A percentile compares a stretch with the other conserved stretches of the same genome.
phyloP scores from a whole-genome alignment of 2,888 invertebrate species.

The Pyralis farinalis region DNA sequence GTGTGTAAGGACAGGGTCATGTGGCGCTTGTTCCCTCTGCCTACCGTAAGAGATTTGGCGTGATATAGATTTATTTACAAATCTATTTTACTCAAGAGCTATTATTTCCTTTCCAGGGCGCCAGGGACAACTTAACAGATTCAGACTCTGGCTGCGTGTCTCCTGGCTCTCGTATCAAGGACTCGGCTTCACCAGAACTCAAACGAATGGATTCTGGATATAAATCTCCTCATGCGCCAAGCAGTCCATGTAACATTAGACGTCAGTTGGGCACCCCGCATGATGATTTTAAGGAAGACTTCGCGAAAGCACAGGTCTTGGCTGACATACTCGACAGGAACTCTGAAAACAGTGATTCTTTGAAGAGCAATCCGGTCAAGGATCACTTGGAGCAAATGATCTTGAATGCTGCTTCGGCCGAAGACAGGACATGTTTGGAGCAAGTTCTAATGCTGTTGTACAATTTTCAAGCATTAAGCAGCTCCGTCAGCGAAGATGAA shows the following conservation, averaged over 20 bases:
- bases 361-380: constrained; percentile 70
- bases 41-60: too few species aligned
- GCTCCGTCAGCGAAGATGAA: constrained; percentile 79
- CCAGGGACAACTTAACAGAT: constrained; percentile 76
- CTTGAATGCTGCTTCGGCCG: constrained; percentile 70
- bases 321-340: constrained; percentile 67
- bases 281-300: constrained; percentile 74
- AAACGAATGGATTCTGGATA: constrained; percentile 79
- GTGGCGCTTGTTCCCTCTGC: too few species aligned
- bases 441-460: constrained; percentile 83
- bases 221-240: constrained; percentile 71
- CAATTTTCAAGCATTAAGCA: constrained; percentile 80
- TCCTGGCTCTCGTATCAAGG: constrained; percentile 75
- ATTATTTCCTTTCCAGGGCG: constrained; percentile 57
- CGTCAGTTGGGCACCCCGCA: constrained; percentile 56
- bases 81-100: too few species aligned
- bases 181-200: constrained; percentile 76
- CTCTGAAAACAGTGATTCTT: constrained; percentile 67
- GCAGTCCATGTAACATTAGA: constrained; percentile 66
- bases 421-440: constrained; percentile 83
- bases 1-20: too few species aligned
- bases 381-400: constrained; percentile 77
- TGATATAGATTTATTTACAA: too few species aligned
- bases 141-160: constrained; percentile 79
- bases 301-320: constrained; percentile 71